phyloP scores from a whole-genome alignment of 2,113 vertebrate species.

The Malurus cyaneus region DNA sequence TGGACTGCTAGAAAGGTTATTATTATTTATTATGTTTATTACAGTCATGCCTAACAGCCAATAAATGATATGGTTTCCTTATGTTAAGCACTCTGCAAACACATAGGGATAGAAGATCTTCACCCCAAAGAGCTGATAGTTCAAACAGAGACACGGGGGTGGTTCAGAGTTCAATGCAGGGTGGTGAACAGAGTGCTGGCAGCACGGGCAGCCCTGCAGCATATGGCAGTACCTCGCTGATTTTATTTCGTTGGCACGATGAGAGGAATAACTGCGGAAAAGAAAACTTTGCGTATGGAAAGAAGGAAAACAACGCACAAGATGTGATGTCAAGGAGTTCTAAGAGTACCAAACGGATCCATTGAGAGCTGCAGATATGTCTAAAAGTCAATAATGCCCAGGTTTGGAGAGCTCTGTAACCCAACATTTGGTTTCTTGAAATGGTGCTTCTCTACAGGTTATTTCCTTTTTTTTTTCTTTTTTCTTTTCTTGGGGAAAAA shows the following conservation, averaged over 20 bases:
- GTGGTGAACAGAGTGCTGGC: not conserved
- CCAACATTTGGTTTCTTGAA: not conserved
- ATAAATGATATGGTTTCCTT: not conserved
- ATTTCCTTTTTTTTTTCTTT: not conserved
- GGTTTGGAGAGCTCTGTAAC: not conserved
- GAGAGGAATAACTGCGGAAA: not conserved
- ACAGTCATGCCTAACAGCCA: not conserved
- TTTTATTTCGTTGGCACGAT: not conserved
- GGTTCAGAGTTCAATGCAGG: not conserved
- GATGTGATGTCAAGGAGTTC: not conserved
- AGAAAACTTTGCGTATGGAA: not conserved
- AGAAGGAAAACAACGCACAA: not conserved
- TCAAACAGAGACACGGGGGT: not conserved
- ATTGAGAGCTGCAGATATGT: not conserved
- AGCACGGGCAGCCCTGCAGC: not conserved
- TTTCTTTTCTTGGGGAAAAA: not conserved
- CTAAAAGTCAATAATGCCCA: not conserved
- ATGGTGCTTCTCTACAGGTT: not conserved
- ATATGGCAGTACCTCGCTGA: not conserved
- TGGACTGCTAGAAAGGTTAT: slow-evolving; percentile 12
- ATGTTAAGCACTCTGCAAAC: not conserved
- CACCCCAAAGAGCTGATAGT: not conserved
- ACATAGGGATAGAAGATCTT: not conserved
- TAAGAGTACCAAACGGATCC: not conserved
- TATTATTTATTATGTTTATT: slow-evolving; percentile 52